Evolutionary conservation across 2,888 invertebrate genomes (phyloP).

Genomic region (Halocaridina rubra): DNA sequence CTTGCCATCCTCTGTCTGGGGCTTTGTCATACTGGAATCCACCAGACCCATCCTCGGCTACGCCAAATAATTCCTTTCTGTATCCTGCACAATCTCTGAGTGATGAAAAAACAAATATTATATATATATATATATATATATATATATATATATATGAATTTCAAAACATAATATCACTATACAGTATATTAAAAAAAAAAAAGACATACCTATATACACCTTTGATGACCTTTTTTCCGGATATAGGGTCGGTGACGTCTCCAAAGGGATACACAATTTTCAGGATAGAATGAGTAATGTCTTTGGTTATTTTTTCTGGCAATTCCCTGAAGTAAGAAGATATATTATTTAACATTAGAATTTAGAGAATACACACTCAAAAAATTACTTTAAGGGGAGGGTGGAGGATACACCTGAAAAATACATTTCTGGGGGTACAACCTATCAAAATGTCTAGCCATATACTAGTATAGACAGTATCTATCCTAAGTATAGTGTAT

Average conservation of each 20-base stretch:
- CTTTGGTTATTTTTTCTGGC: slow-evolving; percentile 78
- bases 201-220: slow-evolving; percentile 74
- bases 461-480: too few relatives aligned
- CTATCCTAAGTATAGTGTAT: too few relatives aligned
- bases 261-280: slow-evolving; percentile 85
- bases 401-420: too few relatives aligned
- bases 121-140: neutral
- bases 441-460: too few relatives aligned
- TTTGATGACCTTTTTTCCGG: slow-evolving; percentile 81
- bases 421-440: too few relatives aligned
- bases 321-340: slow-evolving; percentile 70
- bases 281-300: slow-evolving; percentile 83
- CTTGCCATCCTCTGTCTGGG: slow-evolving; percentile 83
- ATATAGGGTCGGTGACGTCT: slow-evolving; percentile 87
- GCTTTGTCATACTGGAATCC: slow-evolving; percentile 83
- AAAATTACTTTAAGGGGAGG: too few relatives aligned
- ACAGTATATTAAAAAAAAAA: neutral
- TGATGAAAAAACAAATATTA: neutral
- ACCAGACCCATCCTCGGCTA: slow-evolving; percentile 70
- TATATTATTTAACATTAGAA: too few relatives aligned
- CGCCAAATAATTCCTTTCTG: slow-evolving; percentile 78
- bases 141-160: neutral
- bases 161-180: neutral
- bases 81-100: slow-evolving; percentile 78
- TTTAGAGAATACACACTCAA: too few relatives aligned